Evolutionary conservation across 2,797 vertebrate species (phyloP).

Genomic region (Urocyon cinereoargenteus): DNA sequence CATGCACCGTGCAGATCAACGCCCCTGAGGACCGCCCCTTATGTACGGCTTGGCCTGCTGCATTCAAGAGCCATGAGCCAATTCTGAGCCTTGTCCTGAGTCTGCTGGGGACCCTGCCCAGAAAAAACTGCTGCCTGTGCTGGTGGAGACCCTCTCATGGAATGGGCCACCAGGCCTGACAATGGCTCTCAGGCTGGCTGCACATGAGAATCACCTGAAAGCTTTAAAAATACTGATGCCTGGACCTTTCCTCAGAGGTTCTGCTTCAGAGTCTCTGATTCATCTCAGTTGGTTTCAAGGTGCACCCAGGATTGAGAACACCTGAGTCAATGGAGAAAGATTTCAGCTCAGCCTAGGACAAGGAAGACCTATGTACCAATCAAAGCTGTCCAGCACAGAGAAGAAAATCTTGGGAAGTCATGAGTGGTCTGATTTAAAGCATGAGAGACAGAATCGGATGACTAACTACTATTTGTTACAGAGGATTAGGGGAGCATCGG

Average conservation of each 20-base stretch:
- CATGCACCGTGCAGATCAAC: accelerated
- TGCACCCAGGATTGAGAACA: not conserved
- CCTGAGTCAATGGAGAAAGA: not conserved
- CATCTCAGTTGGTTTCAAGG: not conserved
- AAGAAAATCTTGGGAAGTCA: not conserved
- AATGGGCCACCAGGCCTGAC: too few relatives aligned
- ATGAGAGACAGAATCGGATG: not conserved
- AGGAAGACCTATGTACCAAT: not conserved
- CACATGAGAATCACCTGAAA: accelerated
- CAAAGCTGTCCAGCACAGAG: too few relatives aligned
- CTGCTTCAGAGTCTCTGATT: not conserved
- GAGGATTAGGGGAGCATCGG: not conserved
- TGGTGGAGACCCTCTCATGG: not conserved
- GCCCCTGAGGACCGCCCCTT: not conserved
- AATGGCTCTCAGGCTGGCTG: not conserved
- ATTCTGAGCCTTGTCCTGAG: not conserved
- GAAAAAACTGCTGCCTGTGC: too few relatives aligned
- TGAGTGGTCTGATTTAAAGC: not conserved
- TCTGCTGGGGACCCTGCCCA: not conserved
- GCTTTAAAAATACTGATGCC: not conserved
- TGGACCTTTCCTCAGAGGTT: not conserved
- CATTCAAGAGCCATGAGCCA: accelerated
- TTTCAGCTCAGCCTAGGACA: not conserved
- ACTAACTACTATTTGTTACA: accelerated
- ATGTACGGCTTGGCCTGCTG: accelerated